These are phyloP conservation scores for Psilopsiagon aymara DNA, from an alignment of 2,113 vertebrate species.

Conservation along the genomic window DNA sequence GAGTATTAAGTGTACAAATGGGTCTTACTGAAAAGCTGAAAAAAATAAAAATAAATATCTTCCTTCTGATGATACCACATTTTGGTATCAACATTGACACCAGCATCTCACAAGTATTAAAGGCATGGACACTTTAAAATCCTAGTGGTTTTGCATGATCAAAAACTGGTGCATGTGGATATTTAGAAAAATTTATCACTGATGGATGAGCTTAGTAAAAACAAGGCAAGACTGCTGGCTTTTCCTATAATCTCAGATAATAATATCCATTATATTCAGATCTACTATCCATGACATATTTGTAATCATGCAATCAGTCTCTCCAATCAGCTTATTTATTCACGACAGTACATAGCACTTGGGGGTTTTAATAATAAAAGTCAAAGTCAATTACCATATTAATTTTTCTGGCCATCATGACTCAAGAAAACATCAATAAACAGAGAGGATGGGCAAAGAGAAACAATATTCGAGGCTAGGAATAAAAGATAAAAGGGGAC, in stretches of 20 bases:
- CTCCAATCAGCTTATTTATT: not conserved
- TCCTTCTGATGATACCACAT: not conserved
- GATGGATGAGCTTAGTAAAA: not conserved
- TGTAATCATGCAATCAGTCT: not conserved
- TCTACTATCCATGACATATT: not conserved
- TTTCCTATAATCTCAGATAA: not conserved
- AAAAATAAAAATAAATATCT: not conserved
- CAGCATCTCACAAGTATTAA: not conserved
- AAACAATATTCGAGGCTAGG: not conserved
- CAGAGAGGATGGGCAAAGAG: not conserved
- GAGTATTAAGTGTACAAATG: not conserved
- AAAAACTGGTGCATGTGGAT: not conserved
- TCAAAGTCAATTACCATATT: not conserved
- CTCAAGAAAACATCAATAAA: not conserved
- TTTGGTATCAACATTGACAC: not conserved
- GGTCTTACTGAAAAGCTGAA: not conserved
- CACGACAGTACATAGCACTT: not conserved
- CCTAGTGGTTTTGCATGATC: not conserved
- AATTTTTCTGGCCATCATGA: not conserved
- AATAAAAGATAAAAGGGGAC: not conserved
- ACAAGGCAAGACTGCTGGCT: not conserved
- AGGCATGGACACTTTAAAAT: not conserved
- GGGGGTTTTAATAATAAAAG: not conserved
- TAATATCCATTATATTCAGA: too few species aligned
- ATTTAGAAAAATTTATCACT: slow-evolving; percentile 12